Conservation (phyloP, 2,113 vertebrate genomes). For the Lepus europaeus region DNA sequence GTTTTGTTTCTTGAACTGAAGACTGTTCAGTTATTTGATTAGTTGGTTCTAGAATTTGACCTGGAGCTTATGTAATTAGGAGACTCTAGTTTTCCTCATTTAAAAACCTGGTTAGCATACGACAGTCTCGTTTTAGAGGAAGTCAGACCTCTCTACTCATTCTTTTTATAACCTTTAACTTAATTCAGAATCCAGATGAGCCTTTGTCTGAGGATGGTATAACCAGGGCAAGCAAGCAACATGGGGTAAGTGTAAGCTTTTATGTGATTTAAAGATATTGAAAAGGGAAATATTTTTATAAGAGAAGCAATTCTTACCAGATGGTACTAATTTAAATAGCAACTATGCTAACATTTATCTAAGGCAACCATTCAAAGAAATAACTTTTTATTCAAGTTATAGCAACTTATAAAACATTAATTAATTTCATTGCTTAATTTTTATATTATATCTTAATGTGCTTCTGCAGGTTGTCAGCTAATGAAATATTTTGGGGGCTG, state of each 20-base stretch:
- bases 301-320: constrained; percentile 47
- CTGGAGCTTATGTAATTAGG: constrained; percentile 89
- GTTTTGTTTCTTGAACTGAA: constrained; percentile 68
- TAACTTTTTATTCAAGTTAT: constrained; percentile 60
- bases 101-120: constrained; percentile 86
- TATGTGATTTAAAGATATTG: constrained; percentile 30
- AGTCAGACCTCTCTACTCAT: constrained; percentile 77
- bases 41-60: constrained; percentile 86
- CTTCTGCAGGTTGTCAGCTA: constrained; percentile 47
- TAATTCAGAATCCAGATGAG: constrained; percentile 83
- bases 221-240: constrained; percentile 60
- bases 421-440: constrained; percentile 47
- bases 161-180: constrained; percentile 80
- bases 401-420: constrained; percentile 27
- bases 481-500: constrained; percentile 25
- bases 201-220: constrained; percentile 78
- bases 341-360: constrained; percentile 40
- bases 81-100: constrained; percentile 86
- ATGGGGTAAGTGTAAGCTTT: constrained; percentile 87
- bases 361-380: constrained; percentile 46
- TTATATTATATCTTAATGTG: constrained; percentile 31
- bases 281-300: constrained; percentile 40
- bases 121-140: constrained; percentile 86
- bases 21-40: constrained; percentile 82
- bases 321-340: constrained; percentile 49